Base-by-base conservation (phyloP, 2,797 vertebrate species). In the Lacerta bilineata region DNA sequence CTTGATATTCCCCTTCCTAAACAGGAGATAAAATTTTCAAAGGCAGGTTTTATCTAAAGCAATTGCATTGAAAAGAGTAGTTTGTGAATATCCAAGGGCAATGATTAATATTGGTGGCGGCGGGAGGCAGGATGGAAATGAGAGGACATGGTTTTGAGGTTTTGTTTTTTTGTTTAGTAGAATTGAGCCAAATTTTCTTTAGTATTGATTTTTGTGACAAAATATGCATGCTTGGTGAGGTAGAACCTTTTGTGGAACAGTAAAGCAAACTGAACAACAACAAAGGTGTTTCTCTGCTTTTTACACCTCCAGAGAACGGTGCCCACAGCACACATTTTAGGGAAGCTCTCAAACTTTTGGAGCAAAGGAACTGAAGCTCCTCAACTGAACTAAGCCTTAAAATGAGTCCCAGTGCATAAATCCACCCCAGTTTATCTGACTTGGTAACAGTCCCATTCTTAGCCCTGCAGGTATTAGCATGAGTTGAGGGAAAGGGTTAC, bases 41-140 rank as follows among this genome's bases (percentile, higher is more conserved):
- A 72, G 69, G 17, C n/a, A 75, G 23, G 8, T 39, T 80, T 85
- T 85, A 50, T 81, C 33, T 43, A 36, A 39, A 75, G 29, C 41
- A 75, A 8, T 89, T 69, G n/a, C 8, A 17, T 15, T 75, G 78
- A 64, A n/a, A 50, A 66, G 59, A 66, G 50, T 20, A 59, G 20
- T 80, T 27, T 61, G 71, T 80, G 83, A 9, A 43, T 88, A 59
- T 43, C 78, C 29, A 85, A 46, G 39, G 29, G 15, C 10, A 86
- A 10, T 50, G 11, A 55, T 77, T 86, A 86, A 78, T 68, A 55
- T 55, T 15, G 50, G 50, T 13, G 20, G 39, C 8, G 61, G 9
- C 39, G 27, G 11, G 9, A n/a, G 25, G n/a, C 36, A 25, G 46
- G 10, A 68, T 55, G 18, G 41, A 69, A 29, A 50, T 23, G 20